Evolutionary conservation across 53 echinoderm and acorn worm genomes (phyloP).

Genomic region (Apostichopus leukothele): DNA sequence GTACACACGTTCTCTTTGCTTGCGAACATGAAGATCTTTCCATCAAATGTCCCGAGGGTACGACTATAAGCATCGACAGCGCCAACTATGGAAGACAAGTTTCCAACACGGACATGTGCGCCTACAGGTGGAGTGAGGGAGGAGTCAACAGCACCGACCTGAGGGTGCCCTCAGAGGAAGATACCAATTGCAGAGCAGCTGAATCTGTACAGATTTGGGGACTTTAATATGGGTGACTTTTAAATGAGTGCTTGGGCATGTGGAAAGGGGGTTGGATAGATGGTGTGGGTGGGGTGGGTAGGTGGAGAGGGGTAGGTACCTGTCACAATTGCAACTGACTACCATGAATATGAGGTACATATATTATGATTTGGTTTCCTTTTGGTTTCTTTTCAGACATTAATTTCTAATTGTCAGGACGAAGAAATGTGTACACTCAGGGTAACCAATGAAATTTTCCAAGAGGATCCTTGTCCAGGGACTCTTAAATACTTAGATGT

Average conservation of each 20-base stretch:
- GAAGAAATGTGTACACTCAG: conserved; percentile 63
- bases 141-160: conserved; percentile 43
- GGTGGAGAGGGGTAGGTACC: too few species aligned
- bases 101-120: conserved; percentile 86
- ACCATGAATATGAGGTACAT: too few species aligned
- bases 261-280: background rate
- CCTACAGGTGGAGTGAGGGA: conserved; percentile 70
- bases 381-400: conserved; percentile 59
- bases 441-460: conserved; percentile 73
- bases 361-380: background rate
- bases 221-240: background rate
- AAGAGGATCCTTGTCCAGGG: conserved; percentile 85
- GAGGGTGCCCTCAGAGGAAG: conserved; percentile 47
- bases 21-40: conserved; percentile 84
- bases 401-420: conserved; percentile 65
- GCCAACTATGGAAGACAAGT: conserved; percentile 93
- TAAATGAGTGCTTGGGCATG: too few species aligned
- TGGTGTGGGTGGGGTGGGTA: too few species aligned
- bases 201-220: conserved; percentile 70
- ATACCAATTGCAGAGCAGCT: conserved; percentile 80
- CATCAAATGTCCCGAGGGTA: conserved; percentile 81
- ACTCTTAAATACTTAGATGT: conserved; percentile 96
- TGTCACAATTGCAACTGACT: too few species aligned
- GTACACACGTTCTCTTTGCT: conserved; percentile 86
- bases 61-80: conserved; percentile 76